Percentiles rank a stretch among this genome's conserved stretches.
phyloP scores from a whole-genome alignment of 2,113 vertebrate genomes.

The Passer domesticus region DNA sequence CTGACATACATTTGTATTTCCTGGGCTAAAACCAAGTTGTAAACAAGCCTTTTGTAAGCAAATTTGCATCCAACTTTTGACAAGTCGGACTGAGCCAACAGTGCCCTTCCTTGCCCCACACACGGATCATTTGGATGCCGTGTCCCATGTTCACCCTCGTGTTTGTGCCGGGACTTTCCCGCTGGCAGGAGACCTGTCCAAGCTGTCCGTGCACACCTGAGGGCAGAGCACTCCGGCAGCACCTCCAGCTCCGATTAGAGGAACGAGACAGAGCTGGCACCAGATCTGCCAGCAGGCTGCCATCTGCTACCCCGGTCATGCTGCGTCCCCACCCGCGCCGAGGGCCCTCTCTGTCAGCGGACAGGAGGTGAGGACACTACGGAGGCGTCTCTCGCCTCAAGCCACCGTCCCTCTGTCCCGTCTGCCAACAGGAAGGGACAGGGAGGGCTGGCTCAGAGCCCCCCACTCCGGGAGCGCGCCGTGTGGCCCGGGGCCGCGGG shows the following conservation, averaged over 20 bases:
- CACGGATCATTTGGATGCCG: rapidly evolving
- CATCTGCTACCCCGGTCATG: rapidly evolving
- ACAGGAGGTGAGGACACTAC: rapidly evolving
- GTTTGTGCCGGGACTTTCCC: not conserved
- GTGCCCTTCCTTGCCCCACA: not conserved
- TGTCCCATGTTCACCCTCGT: rapidly evolving
- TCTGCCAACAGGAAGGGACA: not conserved
- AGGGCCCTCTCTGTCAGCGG: not conserved
- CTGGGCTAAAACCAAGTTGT: not conserved
- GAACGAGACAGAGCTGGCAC: not conserved
- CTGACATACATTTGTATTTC: not conserved
- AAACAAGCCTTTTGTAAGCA: not conserved
- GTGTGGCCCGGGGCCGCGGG: not conserved
- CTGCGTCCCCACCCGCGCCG: rapidly evolving
- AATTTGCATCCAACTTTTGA: not conserved
- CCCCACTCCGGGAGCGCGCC: rapidly evolving
- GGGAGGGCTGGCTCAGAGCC: not conserved
- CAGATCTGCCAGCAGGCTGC: too few species aligned
- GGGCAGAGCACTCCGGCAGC: not conserved
- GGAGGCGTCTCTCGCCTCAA: not conserved
- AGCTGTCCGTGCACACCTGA: not conserved
- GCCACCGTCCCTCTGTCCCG: not conserved
- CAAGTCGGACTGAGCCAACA: too few species aligned
- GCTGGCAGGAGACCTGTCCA: too few species aligned
- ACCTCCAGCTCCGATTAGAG: not conserved